Percentiles rank a stretch among this genome's conserved stretches.
These are phyloP conservation scores for Dipodomys stephensi DNA, from an alignment of 2,113 vertebrate species.

Conservation along the genomic window DNA sequence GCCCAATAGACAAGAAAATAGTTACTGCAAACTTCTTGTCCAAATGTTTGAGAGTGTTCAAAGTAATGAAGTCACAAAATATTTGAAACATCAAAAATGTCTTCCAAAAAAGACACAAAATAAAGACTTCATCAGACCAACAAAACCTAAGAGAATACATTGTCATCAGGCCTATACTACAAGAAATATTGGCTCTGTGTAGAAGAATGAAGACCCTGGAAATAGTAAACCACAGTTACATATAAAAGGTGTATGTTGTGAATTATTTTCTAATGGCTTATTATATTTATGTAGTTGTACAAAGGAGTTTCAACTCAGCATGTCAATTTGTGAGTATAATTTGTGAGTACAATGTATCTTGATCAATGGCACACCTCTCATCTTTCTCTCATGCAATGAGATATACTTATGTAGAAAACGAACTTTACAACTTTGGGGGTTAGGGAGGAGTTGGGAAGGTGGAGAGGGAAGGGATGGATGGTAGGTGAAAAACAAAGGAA, in stretches of 20 bases:
- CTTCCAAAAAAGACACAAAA: not conserved
- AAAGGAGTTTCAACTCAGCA: no score
- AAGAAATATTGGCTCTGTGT: not conserved
- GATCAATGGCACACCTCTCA: no score
- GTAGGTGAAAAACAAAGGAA: no score
- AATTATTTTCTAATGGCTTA: not conserved
- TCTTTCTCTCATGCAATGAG: no score
- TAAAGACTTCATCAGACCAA: not conserved
- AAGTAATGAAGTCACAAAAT: slow-evolving; percentile 21
- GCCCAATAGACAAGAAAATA: not conserved
- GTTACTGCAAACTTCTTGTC: not conserved
- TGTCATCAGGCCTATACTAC: not conserved
- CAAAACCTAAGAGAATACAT: not conserved
- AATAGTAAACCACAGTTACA: not conserved
- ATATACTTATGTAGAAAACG: no score
- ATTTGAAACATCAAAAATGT: not conserved
- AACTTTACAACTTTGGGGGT: no score
- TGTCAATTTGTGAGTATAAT: no score
- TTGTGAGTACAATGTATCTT: no score
- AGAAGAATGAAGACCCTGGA: not conserved
- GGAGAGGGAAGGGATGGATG: no score
- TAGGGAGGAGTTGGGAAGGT: no score
- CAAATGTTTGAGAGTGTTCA: not conserved
- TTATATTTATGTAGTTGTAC: no score
- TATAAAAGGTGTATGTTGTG: not conserved